These are phyloP conservation scores for Mormyrops boulengeri DNA, from an alignment of 2,797 vertebrate species.

Conservation along the genomic window DNA sequence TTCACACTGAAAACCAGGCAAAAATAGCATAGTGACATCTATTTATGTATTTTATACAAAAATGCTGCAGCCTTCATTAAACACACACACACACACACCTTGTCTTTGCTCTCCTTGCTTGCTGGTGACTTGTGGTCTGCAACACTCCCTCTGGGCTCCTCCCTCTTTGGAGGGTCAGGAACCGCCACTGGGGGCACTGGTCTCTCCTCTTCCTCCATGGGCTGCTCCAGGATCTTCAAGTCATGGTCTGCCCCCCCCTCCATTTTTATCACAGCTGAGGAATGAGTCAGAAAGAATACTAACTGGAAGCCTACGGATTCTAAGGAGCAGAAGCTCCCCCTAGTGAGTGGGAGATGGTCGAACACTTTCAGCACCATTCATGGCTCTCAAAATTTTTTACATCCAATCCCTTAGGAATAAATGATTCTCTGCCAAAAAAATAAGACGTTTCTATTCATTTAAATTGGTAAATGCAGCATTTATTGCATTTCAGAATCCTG, in stretches of 20 bases:
- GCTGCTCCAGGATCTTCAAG: constrained; percentile 78
- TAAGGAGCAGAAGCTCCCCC: not conserved
- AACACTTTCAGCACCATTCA: not conserved
- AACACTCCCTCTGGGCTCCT: constrained; percentile 57
- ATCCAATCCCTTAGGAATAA: not conserved
- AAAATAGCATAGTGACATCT: not conserved
- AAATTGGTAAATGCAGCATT: not conserved
- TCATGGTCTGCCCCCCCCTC: constrained; percentile 85
- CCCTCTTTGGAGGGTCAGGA: constrained; percentile 64
- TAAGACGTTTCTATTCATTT: not conserved
- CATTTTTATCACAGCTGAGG: constrained; percentile 88
- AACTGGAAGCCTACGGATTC: not conserved
- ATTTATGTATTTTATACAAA: not conserved
- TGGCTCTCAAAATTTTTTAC: not conserved
- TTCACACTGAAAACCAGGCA: not conserved
- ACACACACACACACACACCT: constrained; percentile 36
- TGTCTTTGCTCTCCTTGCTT: constrained; percentile 71
- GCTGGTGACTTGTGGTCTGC: constrained; percentile 57
- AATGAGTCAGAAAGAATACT: not conserved
- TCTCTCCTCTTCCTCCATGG: constrained; percentile 76
- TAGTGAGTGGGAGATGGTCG: not conserved
- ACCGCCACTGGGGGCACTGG: constrained; percentile 23
- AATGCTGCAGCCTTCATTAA: not conserved
- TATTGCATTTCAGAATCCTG: not conserved
- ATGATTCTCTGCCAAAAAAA: not conserved